These are phyloP conservation scores for Conus betulinus DNA, from an alignment of 1,140 invertebrate genomes.

Conservation along the genomic window DNA sequence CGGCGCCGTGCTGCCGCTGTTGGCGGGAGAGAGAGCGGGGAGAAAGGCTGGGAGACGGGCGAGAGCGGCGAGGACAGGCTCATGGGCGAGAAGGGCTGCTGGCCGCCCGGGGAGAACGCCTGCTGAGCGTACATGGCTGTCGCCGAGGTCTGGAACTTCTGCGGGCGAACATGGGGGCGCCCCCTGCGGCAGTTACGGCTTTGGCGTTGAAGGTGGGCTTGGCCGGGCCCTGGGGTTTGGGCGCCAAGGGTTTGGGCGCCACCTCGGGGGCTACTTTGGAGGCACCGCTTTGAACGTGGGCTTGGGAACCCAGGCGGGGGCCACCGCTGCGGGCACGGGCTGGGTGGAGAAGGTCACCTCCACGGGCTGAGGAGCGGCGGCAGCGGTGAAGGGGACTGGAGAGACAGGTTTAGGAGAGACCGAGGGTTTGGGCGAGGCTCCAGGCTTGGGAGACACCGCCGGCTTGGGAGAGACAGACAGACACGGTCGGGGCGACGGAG, in stretches of 20 bases:
- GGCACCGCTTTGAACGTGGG: conserved; percentile 31
- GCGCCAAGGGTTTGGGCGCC: conserved; percentile 25
- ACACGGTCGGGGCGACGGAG: not conserved
- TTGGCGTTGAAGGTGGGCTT: conserved; percentile 8
- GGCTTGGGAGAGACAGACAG: not conserved
- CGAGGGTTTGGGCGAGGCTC: not conserved
- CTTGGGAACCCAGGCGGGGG: not conserved
- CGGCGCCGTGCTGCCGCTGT: not conserved
- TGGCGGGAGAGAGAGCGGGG: conserved; percentile 13
- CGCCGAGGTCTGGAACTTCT: conserved; percentile 30
- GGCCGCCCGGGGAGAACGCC: not conserved
- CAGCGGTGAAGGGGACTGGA: not conserved
- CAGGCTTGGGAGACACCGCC: not conserved
- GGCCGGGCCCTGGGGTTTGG: not conserved
- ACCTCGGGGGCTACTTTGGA: conserved; percentile 3
- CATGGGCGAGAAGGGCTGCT: conserved; percentile 28
- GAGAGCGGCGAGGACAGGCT: conserved; percentile 5
- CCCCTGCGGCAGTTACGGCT: not conserved
- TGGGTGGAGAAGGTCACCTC: not conserved
- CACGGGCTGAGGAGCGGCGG: not conserved
- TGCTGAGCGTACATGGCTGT: conserved; percentile 23
- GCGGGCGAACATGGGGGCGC: conserved; percentile 13
- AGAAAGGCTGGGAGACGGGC: conserved; percentile 24
- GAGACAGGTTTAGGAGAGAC: conserved; percentile 22
- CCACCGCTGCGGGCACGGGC: not conserved